These are phyloP conservation scores for Eulithis prunata DNA, from an alignment of 2,888 invertebrate genomes.

Conservation along the genomic window DNA sequence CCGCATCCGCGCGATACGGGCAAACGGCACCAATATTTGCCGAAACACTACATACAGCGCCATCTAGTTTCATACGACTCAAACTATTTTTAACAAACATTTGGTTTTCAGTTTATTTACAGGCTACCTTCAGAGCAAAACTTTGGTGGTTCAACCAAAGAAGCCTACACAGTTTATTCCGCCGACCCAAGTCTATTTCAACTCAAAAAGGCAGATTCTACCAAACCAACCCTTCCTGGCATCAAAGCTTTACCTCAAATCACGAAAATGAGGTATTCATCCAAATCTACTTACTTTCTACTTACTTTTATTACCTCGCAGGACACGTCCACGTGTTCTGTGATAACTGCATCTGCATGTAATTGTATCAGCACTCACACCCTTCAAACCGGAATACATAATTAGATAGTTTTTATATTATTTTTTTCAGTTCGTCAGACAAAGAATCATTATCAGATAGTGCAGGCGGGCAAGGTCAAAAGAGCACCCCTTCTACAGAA, in stretches of 20 bases:
- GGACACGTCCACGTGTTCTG: no score
- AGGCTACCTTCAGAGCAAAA: constrained; percentile 90
- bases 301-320: background rate
- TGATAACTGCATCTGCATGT: no score
- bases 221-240: constrained; percentile 66
- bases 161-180: constrained; percentile 90
- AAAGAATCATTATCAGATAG: constrained; percentile 90
- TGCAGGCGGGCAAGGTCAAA: constrained; percentile 64
- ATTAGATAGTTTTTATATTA: no score
- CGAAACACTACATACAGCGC: no score
- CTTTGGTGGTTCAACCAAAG: constrained; percentile 89
- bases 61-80: no score
- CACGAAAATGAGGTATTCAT: constrained; percentile 79
- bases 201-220: constrained; percentile 63
- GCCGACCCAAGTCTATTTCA: constrained; percentile 93
- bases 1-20: no score
- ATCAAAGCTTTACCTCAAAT: constrained; percentile 82
- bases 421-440: constrained; percentile 86
- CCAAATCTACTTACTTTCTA: background rate
- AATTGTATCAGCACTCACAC: no score
- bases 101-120: constrained; percentile 88
- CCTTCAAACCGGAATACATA: no score
- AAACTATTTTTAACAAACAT: background rate
- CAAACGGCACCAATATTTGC: no score
- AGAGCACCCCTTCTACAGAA: constrained; percentile 69